phyloP scores from a whole-genome alignment of 2,888 invertebrate genomes.

The Cerastoderma edule region DNA sequence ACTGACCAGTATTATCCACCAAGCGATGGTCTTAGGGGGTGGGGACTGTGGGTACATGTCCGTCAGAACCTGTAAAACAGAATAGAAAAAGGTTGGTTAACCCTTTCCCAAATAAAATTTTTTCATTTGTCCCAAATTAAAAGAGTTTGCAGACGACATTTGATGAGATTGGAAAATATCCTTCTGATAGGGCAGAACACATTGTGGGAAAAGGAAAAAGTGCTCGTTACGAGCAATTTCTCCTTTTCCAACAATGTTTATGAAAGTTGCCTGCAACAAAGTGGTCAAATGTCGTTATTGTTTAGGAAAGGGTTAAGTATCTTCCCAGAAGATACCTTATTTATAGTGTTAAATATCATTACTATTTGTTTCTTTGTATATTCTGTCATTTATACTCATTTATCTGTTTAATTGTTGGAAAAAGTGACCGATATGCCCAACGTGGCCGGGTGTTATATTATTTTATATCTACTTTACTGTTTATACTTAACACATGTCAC shows the following conservation, averaged over 20 bases:
- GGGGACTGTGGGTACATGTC: constrained; percentile 60
- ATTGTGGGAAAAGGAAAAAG: background rate
- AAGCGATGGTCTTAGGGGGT: constrained; percentile 57
- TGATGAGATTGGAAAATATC: background rate
- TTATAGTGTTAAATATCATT: too few species aligned
- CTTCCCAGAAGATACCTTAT: too few species aligned
- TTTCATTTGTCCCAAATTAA: too few species aligned
- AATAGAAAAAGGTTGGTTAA: background rate
- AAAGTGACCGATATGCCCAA: too few species aligned
- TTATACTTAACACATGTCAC: too few species aligned
- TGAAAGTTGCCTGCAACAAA: too few species aligned
- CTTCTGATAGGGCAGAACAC: background rate
- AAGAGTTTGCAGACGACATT: background rate
- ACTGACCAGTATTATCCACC: constrained; percentile 72
- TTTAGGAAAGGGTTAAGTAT: too few species aligned
- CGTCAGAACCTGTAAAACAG: constrained; percentile 50
- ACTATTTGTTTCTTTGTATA: background rate
- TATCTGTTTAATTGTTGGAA: too few species aligned
- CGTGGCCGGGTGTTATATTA: too few species aligned
- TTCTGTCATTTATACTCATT: too few species aligned
- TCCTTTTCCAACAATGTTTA: constrained; percentile 11
- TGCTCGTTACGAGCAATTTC: background rate
- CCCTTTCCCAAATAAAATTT: background rate
- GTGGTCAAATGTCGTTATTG: too few species aligned
- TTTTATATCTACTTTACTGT: too few species aligned